These are phyloP conservation scores for Progne subis DNA, from an alignment of 2,113 vertebrate species.

Conservation along the genomic window DNA sequence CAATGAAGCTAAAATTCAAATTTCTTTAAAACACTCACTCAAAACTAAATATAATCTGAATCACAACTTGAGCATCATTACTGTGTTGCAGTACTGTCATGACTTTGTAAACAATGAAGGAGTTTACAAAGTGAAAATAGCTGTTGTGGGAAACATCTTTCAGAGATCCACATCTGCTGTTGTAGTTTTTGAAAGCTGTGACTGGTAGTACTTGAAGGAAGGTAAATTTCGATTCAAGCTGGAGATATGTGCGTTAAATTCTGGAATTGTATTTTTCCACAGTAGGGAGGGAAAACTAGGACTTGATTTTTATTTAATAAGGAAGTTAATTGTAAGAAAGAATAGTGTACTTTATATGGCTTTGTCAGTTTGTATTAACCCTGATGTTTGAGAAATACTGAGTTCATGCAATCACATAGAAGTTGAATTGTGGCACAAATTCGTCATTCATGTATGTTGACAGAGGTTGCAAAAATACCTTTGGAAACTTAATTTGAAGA, in stretches of 20 bases:
- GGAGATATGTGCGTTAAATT: background rate
- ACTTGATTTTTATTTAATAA: background rate
- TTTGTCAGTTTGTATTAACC: background rate
- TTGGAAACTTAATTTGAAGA: background rate
- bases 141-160: background rate
- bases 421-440: background rate
- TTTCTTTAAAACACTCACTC: background rate
- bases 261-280: background rate
- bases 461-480: background rate
- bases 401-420: background rate
- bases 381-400: background rate
- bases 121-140: background rate
- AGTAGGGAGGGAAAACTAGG: background rate
- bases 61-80: background rate
- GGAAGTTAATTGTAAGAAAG: background rate
- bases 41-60: background rate
- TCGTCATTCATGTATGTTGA: background rate
- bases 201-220: background rate
- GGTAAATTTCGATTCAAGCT: background rate
- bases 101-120: background rate
- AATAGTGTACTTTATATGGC: background rate
- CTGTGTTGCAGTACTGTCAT: background rate
- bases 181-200: background rate
- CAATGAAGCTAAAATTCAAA: background rate
- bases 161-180: background rate